These are phyloP conservation scores for Cinclus cinclus DNA, from an alignment of 2,113 vertebrate genomes.

Conservation along the genomic window DNA sequence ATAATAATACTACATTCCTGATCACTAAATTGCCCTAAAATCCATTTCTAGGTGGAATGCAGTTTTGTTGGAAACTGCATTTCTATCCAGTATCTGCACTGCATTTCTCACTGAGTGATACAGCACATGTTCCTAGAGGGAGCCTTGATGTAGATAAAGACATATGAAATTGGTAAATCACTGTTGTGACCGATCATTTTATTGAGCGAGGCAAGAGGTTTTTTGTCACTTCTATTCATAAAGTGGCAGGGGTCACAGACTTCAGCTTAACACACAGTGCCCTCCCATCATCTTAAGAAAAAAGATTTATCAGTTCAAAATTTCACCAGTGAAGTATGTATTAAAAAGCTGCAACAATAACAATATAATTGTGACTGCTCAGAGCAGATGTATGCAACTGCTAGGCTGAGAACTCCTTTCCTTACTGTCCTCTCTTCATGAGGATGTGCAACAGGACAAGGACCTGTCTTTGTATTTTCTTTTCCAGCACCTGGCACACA, in stretches of 20 bases:
- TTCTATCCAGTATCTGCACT: not conserved
- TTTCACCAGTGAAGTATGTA: not conserved
- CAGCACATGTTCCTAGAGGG: not conserved
- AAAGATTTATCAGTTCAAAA: not conserved
- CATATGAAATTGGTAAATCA: slow-evolving; percentile 16
- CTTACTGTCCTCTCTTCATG: not conserved
- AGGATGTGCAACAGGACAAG: not conserved
- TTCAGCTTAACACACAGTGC: not conserved
- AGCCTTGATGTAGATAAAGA: not conserved
- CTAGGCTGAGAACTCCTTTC: not conserved
- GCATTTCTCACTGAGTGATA: not conserved
- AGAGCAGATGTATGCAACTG: not conserved
- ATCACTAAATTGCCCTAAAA: not conserved
- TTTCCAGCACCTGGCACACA: not conserved
- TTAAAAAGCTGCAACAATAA: not conserved
- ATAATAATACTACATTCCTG: not conserved
- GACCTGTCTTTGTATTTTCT: not conserved
- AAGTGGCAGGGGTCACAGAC: not conserved
- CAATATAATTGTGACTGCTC: not conserved
- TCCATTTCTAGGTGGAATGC: not conserved
- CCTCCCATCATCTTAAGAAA: not conserved
- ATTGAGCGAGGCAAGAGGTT: slow-evolving; percentile 4
- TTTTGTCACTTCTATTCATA: slow-evolving; percentile 1
- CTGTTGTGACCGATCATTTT: not conserved
- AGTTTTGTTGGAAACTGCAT: not conserved